Evolutionary conservation across 1,140 invertebrate genomes (phyloP), one percentile per base, ranked within the genome.

Genomic region (Myzus persicae): DNA sequence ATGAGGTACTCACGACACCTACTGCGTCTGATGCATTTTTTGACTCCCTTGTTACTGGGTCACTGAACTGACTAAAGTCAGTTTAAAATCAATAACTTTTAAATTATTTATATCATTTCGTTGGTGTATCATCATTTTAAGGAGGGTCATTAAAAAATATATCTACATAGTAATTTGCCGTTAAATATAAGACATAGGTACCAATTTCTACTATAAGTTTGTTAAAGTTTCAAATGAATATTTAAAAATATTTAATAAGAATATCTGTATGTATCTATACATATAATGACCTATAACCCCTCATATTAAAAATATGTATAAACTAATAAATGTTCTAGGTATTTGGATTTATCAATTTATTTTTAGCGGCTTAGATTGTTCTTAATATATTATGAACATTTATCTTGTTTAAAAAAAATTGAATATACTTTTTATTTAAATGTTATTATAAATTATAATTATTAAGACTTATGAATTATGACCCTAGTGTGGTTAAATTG

Each of bases 41-140:
- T 44, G n/a, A n/a, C 24, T 24, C 54, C 36, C 51, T n/a, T 76
- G 31, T 76, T 54, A 89, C 36, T 89, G 51, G 88, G 88, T 89
- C 88, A 89, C 38, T 54, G 36, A 54, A n/a, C n/a, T n/a, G n/a
- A n/a, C n/a, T 51, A 54, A 48, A 54, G 88, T 89, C 36, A 54
- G 46, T 26, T 89, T 38, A 51, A 54, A 89, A 89, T 89, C 48
- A 89, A 89, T 89, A 89, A 38, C 36, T 54, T 54, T 54, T 89
- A 36, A 89, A 89, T 54, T 40, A 54, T 89, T 48, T 89, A 89
- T 54, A 18, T 31, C 22, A 26, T 40, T 89, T 36, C 36, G 48
- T 38, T n/a, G 88, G 88, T 54, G 14, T 89, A 89, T 51, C 20
- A 48, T n/a, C 20, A 36, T n/a, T 1, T 42, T 11, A 7, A 0